phyloP scores from a whole-genome alignment of 1,140 invertebrate species.

The Apis dorsata region DNA sequence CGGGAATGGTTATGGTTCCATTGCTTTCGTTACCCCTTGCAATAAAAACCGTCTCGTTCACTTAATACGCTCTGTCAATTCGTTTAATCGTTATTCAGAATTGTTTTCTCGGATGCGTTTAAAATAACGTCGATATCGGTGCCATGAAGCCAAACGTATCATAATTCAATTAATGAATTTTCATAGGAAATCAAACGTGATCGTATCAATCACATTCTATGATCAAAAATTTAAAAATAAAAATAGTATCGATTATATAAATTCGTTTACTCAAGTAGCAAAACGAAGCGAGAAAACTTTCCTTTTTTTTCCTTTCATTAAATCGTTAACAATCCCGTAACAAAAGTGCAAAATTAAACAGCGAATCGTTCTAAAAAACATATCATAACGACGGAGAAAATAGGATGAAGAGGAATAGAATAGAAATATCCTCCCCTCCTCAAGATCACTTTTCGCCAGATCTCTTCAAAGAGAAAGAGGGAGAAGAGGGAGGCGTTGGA shows the following conservation, averaged over 20 bases:
- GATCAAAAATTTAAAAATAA: too few relatives aligned
- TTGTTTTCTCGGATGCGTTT: not conserved
- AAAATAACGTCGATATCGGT: not conserved
- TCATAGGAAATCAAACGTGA: not conserved
- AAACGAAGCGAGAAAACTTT: too few relatives aligned
- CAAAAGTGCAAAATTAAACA: not conserved
- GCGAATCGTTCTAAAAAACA: conserved; percentile 27
- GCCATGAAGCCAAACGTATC: not conserved
- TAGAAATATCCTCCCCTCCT: conserved; percentile 25
- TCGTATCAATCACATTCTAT: too few relatives aligned
- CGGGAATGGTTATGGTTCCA: conserved; percentile 50
- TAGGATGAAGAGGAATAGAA: not conserved
- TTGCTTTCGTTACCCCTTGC: not conserved
- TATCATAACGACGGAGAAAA: not conserved
- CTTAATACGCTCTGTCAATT: conserved; percentile 23
- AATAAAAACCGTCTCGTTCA: not conserved
- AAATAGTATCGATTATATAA: too few relatives aligned
- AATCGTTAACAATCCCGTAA: too few relatives aligned
- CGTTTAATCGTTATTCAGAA: not conserved
- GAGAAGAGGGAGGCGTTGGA: not conserved
- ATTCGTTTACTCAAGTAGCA: too few relatives aligned
- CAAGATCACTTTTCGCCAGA: not conserved
- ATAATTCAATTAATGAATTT: too few relatives aligned
- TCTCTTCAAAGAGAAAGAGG: not conserved
- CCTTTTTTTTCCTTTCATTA: too few relatives aligned